phyloP scores from a whole-genome alignment of 2,113 vertebrate species.

The Muntiacus muntjak region DNA sequence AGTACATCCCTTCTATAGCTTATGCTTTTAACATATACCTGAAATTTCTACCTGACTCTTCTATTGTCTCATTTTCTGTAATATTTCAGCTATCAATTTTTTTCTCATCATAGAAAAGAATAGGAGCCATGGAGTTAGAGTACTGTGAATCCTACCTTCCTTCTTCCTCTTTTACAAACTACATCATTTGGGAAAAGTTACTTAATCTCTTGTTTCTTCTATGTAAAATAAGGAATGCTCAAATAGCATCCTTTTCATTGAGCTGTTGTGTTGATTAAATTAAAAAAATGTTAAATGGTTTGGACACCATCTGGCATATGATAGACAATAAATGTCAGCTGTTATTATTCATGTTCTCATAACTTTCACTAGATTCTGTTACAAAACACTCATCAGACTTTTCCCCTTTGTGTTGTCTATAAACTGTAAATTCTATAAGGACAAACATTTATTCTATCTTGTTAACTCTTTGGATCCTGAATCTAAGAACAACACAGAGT shows the following conservation, averaged over 20 bases:
- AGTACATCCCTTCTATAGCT: background rate
- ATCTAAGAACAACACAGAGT: background rate
- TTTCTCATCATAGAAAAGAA: background rate
- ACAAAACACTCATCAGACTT: background rate
- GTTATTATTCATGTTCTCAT: background rate
- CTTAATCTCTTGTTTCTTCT: background rate
- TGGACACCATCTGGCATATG: accelerated
- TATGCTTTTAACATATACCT: background rate
- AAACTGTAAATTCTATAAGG: background rate
- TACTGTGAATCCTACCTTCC: background rate
- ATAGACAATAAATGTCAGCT: background rate
- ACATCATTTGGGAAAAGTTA: background rate
- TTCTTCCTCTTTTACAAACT: no score
- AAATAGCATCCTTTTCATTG: background rate
- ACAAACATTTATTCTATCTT: background rate
- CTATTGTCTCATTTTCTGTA: background rate
- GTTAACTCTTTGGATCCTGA: background rate
- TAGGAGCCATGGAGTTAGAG: background rate
- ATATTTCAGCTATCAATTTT: background rate
- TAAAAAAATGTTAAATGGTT: background rate
- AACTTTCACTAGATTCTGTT: background rate
- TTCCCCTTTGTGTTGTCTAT: background rate
- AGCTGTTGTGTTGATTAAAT: background rate
- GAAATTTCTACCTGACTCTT: background rate
- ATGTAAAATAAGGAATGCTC: background rate